A percentile compares a stretch with the other conserved stretches of the same genome.
Conservation (phyloP, 2,888 invertebrate species). For the Oscheius myriophilus region DNA sequence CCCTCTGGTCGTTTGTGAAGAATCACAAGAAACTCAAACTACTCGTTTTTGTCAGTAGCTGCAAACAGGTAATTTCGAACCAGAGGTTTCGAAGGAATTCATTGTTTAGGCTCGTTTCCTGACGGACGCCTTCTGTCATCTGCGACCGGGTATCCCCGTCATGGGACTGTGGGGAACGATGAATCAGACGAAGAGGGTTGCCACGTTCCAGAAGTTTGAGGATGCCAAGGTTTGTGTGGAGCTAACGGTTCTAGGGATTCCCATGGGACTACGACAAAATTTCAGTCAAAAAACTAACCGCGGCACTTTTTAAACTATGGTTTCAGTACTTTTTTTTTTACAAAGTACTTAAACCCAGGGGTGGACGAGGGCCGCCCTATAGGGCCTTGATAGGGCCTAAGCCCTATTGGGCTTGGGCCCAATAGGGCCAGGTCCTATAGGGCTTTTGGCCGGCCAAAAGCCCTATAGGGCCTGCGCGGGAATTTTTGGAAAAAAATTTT, state of each 20-base stretch:
- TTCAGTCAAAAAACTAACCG: no score
- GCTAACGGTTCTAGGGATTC: no score
- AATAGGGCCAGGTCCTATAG: no score
- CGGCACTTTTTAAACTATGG: no score
- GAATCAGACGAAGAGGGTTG: constrained; percentile 79
- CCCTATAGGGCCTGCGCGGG: no score
- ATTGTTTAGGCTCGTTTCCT: constrained; percentile 48
- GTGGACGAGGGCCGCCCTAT: no score
- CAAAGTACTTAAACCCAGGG: no score
- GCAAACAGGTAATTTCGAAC: constrained; percentile 83
- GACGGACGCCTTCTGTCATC: constrained; percentile 86
- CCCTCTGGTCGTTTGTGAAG: constrained; percentile 76
- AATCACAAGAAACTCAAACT: constrained; percentile 84
- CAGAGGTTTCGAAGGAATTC: constrained; percentile 74
- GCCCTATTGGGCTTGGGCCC: no score
- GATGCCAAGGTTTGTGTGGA: constrained; percentile 75
- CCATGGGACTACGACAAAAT: neutral
- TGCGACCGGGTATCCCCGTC: constrained; percentile 78
- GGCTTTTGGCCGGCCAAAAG: no score
- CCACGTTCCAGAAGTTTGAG: constrained; percentile 77
- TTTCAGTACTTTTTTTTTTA: no score
- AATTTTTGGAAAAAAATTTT: no score
- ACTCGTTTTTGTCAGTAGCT: constrained; percentile 93
- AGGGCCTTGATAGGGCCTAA: no score
- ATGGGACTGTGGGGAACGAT: constrained; percentile 91